Base-by-base conservation (phyloP, 2,888 invertebrate genomes). In the Platycheirus rosarum region DNA sequence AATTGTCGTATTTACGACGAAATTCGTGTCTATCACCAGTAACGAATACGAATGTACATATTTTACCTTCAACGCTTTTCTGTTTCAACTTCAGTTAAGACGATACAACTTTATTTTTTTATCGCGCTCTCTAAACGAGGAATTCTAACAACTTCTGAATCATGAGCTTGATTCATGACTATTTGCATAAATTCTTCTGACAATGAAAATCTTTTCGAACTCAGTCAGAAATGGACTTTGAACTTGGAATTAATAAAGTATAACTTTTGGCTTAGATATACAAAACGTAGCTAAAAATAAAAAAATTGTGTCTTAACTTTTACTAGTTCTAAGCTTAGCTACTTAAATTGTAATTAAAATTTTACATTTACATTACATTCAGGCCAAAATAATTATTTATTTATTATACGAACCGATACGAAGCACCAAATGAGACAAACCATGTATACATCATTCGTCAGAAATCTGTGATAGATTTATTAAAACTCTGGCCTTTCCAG, bases 81-180 rank as follows among this genome's bases (percentile, higher is more conserved):
- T n/a, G 16, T 35, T 53, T 53, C n/a, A 35, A 53, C 35, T 53
- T 35, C 20, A 35, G 20, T 53, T 37, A 53, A 53, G 18, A 20
- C n/a, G 18, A 11, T 5, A 29, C 1, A 20, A 20, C 1, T 13
- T 18, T 44, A 9, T 46, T 16, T 16, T 53, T 29, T 18, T 35
- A 53, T 35, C 35, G 13, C 8, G 35, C 35, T 35, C 20, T n/a
- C n/a, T n/a, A n/a, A n/a, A n/a, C n/a, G 4, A 20, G 20, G 35
- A 53, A 35, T 53, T 35, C 53, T 37, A 37, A 53, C 8, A 8
- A 18, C 35, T 53, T 37, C n/a, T 37, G 53, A 53, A 20, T 53
- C 53, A 53, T 37, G 13, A 3, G 8, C 35, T 35, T 51, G 16
- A 53, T 53, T 35, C 32, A 35, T 11, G 5, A n/a, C 1, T 32